A percentile compares a stretch with the other conserved stretches of the same genome.
Evolutionary conservation across 2,797 vertebrate species (phyloP).

Genomic region (Enteromius afrohamiltoni): DNA sequence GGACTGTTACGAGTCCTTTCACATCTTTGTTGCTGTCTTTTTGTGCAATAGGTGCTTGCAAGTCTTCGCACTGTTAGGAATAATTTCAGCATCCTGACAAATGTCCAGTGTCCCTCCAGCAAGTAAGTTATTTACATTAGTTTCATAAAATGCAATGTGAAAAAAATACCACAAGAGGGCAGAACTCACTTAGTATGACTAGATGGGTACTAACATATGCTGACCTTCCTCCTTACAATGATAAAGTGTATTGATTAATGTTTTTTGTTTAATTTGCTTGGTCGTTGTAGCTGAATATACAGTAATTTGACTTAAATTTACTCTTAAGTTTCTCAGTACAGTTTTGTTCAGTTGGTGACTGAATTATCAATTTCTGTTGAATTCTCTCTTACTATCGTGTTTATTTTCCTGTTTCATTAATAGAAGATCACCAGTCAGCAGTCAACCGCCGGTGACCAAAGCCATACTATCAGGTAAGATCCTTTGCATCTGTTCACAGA

Average conservation of each 20-base stretch:
- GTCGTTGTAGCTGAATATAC: neutral
- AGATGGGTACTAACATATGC: no score
- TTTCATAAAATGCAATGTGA: slow-evolving; percentile 3
- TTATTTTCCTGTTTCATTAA: slow-evolving; percentile 53
- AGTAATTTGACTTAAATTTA: neutral
- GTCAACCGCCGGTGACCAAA: slow-evolving; percentile 85
- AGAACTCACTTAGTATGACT: slow-evolving; percentile 34
- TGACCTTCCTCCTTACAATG: neutral
- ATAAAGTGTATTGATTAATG: neutral
- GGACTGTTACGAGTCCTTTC: neutral
- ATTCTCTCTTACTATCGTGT: neutral
- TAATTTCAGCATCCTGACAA: slow-evolving; percentile 92
- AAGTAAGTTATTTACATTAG: slow-evolving; percentile 79
- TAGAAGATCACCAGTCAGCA: slow-evolving; percentile 91
- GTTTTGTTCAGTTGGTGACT: neutral
- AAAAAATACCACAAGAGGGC: slow-evolving; percentile 66
- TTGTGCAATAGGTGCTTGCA: slow-evolving; percentile 84
- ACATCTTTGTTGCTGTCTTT: slow-evolving; percentile 18
- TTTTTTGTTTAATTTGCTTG: neutral
- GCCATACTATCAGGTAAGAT: slow-evolving; percentile 88
- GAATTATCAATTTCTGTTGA: neutral
- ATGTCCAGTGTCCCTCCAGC: slow-evolving; percentile 87
- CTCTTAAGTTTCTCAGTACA: neutral
- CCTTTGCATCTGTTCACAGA: neutral
- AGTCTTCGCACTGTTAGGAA: slow-evolving; percentile 93